phyloP scores from a whole-genome alignment of 2,888 invertebrate species.

The Drosophila engyochracea region DNA sequence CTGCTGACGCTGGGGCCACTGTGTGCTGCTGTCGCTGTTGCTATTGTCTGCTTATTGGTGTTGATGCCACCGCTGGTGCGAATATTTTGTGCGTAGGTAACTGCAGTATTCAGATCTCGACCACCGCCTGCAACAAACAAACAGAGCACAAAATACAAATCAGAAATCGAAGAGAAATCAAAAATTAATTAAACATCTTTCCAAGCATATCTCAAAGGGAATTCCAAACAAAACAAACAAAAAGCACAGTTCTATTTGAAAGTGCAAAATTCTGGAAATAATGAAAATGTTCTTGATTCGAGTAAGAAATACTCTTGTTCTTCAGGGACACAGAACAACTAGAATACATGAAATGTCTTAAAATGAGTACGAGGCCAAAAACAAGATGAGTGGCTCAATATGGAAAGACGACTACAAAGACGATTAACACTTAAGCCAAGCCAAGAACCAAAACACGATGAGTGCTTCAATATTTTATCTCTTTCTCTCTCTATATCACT shows the following conservation, averaged over 20 bases:
- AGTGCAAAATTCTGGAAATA: not conserved
- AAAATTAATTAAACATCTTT: not conserved
- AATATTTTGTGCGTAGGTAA: conserved; percentile 87
- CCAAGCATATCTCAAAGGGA: not conserved
- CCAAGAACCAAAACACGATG: not conserved
- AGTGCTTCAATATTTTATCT: not conserved
- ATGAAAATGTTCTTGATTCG: not conserved
- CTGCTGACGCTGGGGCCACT: conserved; percentile 25
- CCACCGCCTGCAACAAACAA: conserved; percentile 89
- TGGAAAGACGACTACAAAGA: not conserved
- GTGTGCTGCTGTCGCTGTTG: conserved; percentile 3
- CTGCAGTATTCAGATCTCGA: conserved; percentile 93
- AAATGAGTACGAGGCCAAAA: not conserved
- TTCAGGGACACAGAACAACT: not conserved
- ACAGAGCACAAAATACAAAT: not conserved
- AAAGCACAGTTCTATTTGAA: not conserved
- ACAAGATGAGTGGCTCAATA: not conserved
- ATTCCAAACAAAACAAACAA: not conserved
- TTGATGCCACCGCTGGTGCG: conserved; percentile 79
- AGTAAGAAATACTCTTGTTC: not conserved
- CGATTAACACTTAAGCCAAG: not conserved
- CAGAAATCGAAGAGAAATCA: not conserved
- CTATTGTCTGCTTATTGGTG: conserved; percentile 49
- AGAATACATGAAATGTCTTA: not conserved
- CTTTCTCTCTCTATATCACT: not conserved